Evolutionary conservation across 2,113 vertebrate genomes (phyloP).

Genomic region (Ondatra zibethicus): DNA sequence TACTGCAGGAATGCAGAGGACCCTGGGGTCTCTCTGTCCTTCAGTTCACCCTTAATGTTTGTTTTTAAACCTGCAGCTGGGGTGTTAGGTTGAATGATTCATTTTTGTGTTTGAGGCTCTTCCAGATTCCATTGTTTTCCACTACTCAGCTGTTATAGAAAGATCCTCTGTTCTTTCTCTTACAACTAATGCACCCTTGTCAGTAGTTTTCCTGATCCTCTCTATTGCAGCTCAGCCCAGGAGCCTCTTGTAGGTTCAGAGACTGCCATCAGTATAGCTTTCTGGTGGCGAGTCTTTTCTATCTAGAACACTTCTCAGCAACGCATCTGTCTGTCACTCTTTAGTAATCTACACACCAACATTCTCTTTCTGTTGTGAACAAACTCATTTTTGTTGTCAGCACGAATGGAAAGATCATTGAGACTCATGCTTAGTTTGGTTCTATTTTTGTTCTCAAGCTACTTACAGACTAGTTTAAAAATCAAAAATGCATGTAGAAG

Average conservation of each 20-base stretch:
- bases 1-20: not conserved
- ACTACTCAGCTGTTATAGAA: not conserved
- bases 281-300: not conserved
- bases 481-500: not conserved
- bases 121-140: not conserved
- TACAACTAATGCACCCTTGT: rapidly evolving
- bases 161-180: not conserved
- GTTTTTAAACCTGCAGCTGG: not conserved
- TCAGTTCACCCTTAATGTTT: not conserved
- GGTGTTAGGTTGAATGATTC: not conserved
- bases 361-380: not conserved
- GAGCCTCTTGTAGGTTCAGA: not conserved
- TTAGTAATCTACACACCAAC: not conserved
- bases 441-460: not conserved
- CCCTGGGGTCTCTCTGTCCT: not conserved
- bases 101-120: not conserved
- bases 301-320: not conserved
- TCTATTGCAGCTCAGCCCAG: not conserved
- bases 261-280: not conserved
- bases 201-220: too few relatives aligned
- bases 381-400: not conserved
- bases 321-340: not conserved
- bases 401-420: not conserved
- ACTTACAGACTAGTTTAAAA: not conserved
- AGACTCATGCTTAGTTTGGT: not conserved